phyloP scores from a whole-genome alignment of 2,797 vertebrate genomes.

The Semaprochilodus insignis region DNA sequence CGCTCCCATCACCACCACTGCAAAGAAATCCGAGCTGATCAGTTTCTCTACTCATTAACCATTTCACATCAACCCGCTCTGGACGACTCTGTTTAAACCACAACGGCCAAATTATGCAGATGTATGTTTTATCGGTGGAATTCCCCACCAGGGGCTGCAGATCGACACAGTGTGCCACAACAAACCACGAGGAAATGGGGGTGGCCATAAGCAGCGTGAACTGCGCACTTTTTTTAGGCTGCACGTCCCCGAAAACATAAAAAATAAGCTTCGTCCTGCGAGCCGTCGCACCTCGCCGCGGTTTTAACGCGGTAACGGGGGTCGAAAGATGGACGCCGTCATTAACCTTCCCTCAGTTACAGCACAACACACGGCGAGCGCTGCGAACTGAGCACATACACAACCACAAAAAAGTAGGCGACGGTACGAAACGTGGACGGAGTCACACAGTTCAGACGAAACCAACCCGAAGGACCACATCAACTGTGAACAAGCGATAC shows the following conservation, averaged over 20 bases:
- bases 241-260: constrained; percentile 9
- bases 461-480: not conserved
- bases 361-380: not conserved
- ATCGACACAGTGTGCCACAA: not conserved
- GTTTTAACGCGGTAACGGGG: constrained; percentile 15
- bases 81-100: too few species aligned
- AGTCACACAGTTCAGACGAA: not conserved
- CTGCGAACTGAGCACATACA: not conserved
- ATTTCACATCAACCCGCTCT: too few species aligned
- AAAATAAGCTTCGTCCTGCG: not conserved
- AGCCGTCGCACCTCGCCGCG: constrained; percentile 8
- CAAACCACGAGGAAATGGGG: constrained; percentile 19
- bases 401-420: not conserved
- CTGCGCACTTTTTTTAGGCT: constrained; percentile 28
- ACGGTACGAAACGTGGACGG: constrained; percentile 10
- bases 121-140: too few species aligned
- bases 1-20: too few species aligned
- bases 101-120: too few species aligned
- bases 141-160: not conserved
- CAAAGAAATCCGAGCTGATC: too few species aligned
- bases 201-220: constrained; percentile 9
- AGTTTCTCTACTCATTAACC: too few species aligned
- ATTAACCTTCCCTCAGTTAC: constrained; percentile 18
- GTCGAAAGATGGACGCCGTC: constrained; percentile 30
- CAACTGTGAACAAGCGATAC: not conserved